These are phyloP conservation scores for Drosophila watanabei DNA, from an alignment of 1,140 invertebrate genomes.

Conservation along the genomic window DNA sequence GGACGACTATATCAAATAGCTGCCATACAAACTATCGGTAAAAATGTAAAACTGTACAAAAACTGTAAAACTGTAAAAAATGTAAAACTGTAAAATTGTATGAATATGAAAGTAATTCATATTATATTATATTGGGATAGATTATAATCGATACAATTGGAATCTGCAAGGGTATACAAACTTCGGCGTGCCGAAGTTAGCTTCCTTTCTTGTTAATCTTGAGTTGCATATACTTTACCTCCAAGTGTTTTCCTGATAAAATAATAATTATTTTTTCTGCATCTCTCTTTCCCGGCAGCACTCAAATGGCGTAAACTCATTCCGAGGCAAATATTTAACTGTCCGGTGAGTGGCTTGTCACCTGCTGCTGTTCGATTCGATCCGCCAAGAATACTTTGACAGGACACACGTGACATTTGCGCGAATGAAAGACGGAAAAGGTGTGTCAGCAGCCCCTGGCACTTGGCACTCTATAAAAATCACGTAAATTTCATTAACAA, in stretches of 20 bases:
- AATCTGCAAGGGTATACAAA: too few species aligned
- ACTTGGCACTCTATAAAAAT: constrained; percentile 63
- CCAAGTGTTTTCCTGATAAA: not conserved
- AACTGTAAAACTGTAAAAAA: too few species aligned
- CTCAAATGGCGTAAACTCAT: constrained; percentile 21
- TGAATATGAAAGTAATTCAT: too few species aligned
- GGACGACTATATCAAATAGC: too few species aligned
- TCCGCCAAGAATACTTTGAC: constrained; percentile 22
- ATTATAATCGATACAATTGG: too few species aligned
- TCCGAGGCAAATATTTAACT: constrained; percentile 41
- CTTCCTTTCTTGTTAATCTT: too few species aligned
- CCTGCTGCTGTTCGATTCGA: constrained; percentile 12
- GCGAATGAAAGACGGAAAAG: constrained; percentile 32
- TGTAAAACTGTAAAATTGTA: too few species aligned
- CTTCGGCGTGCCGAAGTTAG: too few species aligned
- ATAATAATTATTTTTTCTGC: constrained; percentile 7
- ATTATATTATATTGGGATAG: too few species aligned
- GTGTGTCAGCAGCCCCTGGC: constrained; percentile 15
- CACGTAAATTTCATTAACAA: constrained; percentile 81
- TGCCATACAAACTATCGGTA: too few species aligned
- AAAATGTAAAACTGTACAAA: too few species aligned
- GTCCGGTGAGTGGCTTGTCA: constrained; percentile 25
- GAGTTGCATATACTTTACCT: not conserved
- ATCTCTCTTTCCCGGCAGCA: not conserved
- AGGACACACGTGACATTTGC: constrained; percentile 72